Conservation (phyloP, 2,797 vertebrate genomes). For the Lithobates pipiens region DNA sequence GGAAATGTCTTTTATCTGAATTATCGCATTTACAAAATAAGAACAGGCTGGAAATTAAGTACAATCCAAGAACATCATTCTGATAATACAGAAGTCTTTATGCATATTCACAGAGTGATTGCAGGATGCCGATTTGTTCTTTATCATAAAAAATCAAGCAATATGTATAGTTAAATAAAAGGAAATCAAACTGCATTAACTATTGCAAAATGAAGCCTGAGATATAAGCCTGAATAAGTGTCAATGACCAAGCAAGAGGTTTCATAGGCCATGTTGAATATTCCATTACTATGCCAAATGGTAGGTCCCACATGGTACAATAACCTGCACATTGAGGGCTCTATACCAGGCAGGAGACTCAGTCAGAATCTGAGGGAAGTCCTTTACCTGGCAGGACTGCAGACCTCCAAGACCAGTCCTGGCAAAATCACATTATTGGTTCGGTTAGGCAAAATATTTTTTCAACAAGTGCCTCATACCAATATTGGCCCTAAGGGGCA, state of each 20-base stretch:
- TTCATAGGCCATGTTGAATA: constrained; percentile 40
- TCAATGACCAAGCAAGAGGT: constrained; percentile 61
- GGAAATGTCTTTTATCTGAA: constrained; percentile 77
- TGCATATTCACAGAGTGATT: constrained; percentile 72
- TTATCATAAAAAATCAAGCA: constrained; percentile 75
- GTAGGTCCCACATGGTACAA: too few relatives aligned
- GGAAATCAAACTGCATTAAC: constrained; percentile 77
- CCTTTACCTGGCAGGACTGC: too few relatives aligned
- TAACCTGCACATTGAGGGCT: too few relatives aligned
- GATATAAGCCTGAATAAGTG: constrained; percentile 84
- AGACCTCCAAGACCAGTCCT: too few relatives aligned
- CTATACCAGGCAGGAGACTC: too few relatives aligned
- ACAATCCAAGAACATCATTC: constrained; percentile 77
- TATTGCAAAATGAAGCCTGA: constrained; percentile 89
- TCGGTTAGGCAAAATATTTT: too few relatives aligned
- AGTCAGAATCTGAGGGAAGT: too few relatives aligned
- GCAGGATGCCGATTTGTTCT: constrained; percentile 64
- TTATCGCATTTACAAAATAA: constrained; percentile 92
- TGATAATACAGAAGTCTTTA: constrained; percentile 78
- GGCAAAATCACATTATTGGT: too few relatives aligned
- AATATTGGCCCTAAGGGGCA: too few relatives aligned
- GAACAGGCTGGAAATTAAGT: constrained; percentile 88
- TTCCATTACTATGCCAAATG: too few relatives aligned
- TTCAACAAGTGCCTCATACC: too few relatives aligned
- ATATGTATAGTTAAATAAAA: constrained; percentile 77